Evolutionary conservation across 2,888 invertebrate genomes (phyloP).

Genomic region (Conomelus anceps): DNA sequence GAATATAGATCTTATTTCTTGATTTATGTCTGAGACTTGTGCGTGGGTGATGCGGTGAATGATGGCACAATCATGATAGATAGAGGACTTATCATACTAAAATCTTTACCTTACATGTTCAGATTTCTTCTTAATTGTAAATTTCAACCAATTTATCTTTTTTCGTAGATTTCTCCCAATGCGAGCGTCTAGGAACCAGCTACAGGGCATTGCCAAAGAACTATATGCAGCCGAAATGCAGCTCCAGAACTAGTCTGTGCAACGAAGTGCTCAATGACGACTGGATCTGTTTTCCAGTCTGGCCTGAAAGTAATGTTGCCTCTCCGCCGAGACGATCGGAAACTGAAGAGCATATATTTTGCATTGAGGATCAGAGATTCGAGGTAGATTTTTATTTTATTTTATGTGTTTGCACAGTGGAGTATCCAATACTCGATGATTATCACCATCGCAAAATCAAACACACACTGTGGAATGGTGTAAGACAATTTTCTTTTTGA

Average conservation of each 20-base stretch:
- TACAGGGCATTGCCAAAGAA: constrained; percentile 91
- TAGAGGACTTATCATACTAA: too few relatives aligned
- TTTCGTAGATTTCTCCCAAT: constrained; percentile 72
- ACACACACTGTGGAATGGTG: too few relatives aligned
- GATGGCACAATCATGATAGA: too few relatives aligned
- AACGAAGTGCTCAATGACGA: constrained; percentile 93
- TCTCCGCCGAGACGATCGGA: constrained; percentile 95
- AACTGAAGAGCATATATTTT: constrained; percentile 95
- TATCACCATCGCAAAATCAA: too few relatives aligned
- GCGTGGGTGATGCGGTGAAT: too few relatives aligned
- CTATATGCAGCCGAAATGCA: constrained; percentile 70
- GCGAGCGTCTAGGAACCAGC: constrained; percentile 91
- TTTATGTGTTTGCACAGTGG: not conserved
- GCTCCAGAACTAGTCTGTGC: constrained; percentile 83
- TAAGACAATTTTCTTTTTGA: not conserved
- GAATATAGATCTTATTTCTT: too few relatives aligned
- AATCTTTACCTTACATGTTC: too few relatives aligned
- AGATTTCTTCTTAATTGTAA: too few relatives aligned
- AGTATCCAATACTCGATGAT: too few relatives aligned
- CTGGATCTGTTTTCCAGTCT: constrained; percentile 98
- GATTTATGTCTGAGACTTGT: too few relatives aligned
- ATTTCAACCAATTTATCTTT: too few relatives aligned
- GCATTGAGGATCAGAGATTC: constrained; percentile 95
- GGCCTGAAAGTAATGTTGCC: constrained; percentile 98
- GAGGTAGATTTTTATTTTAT: constrained; percentile 59